Evolutionary conservation across 2,113 vertebrate genomes (phyloP), one percentile per base, ranked within the genome.

Genomic region (Equus quagga): DNA sequence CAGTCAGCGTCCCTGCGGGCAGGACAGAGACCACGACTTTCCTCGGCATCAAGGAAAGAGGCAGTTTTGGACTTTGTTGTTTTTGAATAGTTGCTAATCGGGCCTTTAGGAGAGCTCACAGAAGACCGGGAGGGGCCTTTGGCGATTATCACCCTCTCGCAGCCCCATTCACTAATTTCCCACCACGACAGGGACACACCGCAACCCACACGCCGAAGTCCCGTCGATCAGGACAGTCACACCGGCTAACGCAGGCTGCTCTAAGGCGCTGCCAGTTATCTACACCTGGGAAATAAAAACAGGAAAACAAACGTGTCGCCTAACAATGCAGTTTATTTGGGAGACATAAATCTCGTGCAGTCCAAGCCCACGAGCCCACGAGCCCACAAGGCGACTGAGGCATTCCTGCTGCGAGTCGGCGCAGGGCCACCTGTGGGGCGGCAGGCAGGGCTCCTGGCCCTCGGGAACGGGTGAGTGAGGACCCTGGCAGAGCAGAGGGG

Each of bases 151-250:
- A 69, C 41, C 12, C 44, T 28, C 64, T 56, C 31, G 24, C 51
- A 91, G 41, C 44, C 36, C 46, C 46, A 41, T 15, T 28, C 49
- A 51, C 56, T 65, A 31, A 44, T 44, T 21, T 83, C 58, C 28
- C 84, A 36, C 49, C 54, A 14, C 1, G 56, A 72, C 24, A 49
- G 10, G 33, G 46, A 76, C 24, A 6, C 83, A 14, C 15, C 23
- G 26, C 44, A 23, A 56, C 56, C 33, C n/a, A 23, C 9, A 8
- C 4, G 28, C 24, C 46, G 6, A 67, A 83, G 33, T 2, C 17
- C 18, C 3, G 0, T 8, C 33, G 60, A 4, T 4, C 64, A 60
- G 15, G 64, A 13, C 2, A 4, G 9, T 23, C 11, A 23, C 49
- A 49, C 46, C 28, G n/a, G 76, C n/a, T 18, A 56, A 7, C 73